Base-by-base conservation (phyloP, 2,888 invertebrate species). In the Dascillus cervinus region DNA sequence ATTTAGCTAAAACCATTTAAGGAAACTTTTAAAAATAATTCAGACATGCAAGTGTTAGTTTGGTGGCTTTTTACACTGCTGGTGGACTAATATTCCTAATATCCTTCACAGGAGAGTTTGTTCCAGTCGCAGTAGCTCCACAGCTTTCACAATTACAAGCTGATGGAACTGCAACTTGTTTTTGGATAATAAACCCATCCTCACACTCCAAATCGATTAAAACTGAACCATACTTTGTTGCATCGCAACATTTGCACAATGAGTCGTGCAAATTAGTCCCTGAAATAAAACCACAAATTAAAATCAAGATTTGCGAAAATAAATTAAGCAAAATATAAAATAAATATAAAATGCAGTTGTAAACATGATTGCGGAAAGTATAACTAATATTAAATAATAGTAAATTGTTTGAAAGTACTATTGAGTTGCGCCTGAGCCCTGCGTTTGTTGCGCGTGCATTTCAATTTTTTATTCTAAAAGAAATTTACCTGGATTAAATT, bases 401-500 rank as follows among this genome's bases (percentile, higher is more conserved):
- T 6, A 17, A 8, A 17, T 17, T 17, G 17, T 17, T 17, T 4
- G 8, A 17, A 17, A 17, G 6, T 22, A 8, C 6, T 22, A 9
- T 4, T 4, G 22, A 10, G 9, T 9, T 4, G 9, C 4, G 15
- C 20, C 6, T 22, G 14, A 20, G 11, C 9, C n/a, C n/a, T n/a
- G n/a, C n/a, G n/a, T n/a, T n/a, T n/a, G n/a, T n/a, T n/a, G n/a
- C n/a, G n/a, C n/a, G n/a, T n/a, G n/a, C n/a, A n/a, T n/a, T n/a
- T n/a, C n/a, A n/a, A n/a, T n/a, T n/a, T n/a, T 21, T 17, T 12
- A 15, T 15, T 19, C 12, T 22, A n/a, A 24, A 3, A 15, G 10
- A 32, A 32, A 65, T 70, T 70, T 53, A 82, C 83, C 62, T 47
- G 67, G 61, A 51, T 81, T 79, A 44, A 75, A 85, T n/a, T 70